phyloP scores from a whole-genome alignment of 2,888 invertebrate genomes.

The Dicyrtomina minuta region DNA sequence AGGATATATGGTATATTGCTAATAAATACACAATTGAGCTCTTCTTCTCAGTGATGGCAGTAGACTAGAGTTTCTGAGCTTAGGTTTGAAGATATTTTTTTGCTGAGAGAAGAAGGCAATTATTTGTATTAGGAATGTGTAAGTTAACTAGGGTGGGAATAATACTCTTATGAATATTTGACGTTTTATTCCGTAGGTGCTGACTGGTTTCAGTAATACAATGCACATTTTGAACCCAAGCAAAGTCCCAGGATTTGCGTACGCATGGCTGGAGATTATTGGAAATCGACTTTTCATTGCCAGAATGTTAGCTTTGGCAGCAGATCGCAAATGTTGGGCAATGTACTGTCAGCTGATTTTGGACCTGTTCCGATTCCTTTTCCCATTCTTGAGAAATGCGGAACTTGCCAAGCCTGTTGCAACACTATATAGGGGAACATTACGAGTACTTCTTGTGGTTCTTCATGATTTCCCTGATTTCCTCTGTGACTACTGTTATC shows the following conservation, averaged over 20 bases:
- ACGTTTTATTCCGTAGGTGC: conserved; percentile 62
- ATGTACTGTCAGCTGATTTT: conserved; percentile 95
- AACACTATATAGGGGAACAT: conserved; percentile 90
- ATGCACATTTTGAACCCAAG: conserved; percentile 89
- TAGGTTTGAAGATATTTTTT: conserved; percentile 2
- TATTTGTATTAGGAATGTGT: background rate
- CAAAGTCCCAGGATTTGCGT: conserved; percentile 94
- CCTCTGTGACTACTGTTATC: conserved; percentile 97
- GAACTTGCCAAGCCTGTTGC: conserved; percentile 93
- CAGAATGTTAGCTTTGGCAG: conserved; percentile 83
- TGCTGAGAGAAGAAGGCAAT: conserved; percentile 8
- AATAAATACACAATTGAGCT: too few relatives aligned
- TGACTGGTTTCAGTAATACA: conserved; percentile 95
- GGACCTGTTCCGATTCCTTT: conserved; percentile 93
- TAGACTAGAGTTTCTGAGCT: conserved; percentile 21
- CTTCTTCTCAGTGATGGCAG: background rate
- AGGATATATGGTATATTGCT: too few relatives aligned
- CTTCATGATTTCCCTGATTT: conserved; percentile 99
- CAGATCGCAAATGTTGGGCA: conserved; percentile 94
- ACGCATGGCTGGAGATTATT: conserved; percentile 96
- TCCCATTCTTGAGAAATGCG: conserved; percentile 95
- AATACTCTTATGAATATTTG: background rate
- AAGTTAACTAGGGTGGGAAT: background rate
- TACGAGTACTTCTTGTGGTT: conserved; percentile 89
- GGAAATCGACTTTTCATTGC: conserved; percentile 96